Evolutionary conservation across 1,140 invertebrate species (phyloP), one percentile per base, ranked within the genome.

Genomic region (Uloborus diversus): DNA sequence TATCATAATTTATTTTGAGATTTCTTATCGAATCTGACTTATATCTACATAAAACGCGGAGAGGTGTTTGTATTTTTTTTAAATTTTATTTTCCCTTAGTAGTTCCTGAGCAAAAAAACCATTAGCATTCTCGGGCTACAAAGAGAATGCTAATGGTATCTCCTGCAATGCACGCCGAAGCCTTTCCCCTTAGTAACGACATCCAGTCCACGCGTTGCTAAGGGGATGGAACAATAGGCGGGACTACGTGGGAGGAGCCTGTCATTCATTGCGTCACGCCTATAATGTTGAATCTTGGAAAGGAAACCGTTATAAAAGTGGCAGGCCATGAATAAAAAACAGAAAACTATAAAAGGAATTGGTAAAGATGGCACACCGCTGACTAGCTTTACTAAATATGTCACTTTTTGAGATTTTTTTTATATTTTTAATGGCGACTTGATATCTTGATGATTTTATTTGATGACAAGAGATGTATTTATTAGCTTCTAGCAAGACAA

Each of bases 1-100:
- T 73, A 73, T 73, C 69, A 73, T 73, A 73, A 73, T 73, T 73
- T 73, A 73, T 73, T 73, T 73, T 42, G 23, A 20, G 56, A 61
- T 73, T 73, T 53, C 33, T 42, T 57, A 73, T 73, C 37, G 69
- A 28, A 25, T 61, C 69, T 9, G 35, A 47, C 28, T 33, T 28
- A 28, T 37, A 73, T 73, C 33, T 73, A 47, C 69, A 73, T 73
- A 73, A 73, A 73, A 59, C 32, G 25, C 37, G 17, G 2, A 42
- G 17, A 42, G 27, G 33, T 25, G 30, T 73, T 71, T 47, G 30
- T 57, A 32, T 32, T 51, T 32, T 66, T 42, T 47, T n/a, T 47
- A 42, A 49, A 42, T 71, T 61, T 32, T 7, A 28, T 53, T 59
- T 56, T 28, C 17, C 2, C 23, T 7, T 17, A 49, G 32, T 27